Conservation (phyloP, 2,888 invertebrate genomes). For the Melanotus villosus region DNA sequence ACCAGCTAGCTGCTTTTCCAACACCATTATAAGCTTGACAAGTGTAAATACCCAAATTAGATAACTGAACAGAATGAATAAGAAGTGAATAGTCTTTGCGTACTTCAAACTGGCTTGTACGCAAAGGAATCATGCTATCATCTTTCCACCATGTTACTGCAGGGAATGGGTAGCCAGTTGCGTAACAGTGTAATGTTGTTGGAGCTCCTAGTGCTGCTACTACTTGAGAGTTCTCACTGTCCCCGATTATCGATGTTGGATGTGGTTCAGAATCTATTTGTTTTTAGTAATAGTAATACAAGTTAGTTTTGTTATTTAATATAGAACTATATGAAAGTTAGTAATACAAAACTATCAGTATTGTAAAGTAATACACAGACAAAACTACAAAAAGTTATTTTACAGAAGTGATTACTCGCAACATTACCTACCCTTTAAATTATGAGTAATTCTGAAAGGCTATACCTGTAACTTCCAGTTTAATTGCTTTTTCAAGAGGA, state of each 20-base stretch:
- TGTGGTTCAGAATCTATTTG: constrained; percentile 72
- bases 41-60: constrained; percentile 87
- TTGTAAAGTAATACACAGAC: no score
- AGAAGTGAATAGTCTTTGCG: constrained; percentile 81
- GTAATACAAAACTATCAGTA: no score
- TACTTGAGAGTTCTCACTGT: constrained; percentile 73
- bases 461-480: constrained; percentile 81
- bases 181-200: constrained; percentile 82
- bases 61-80: constrained; percentile 79
- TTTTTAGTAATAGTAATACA: constrained; percentile 6
- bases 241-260: constrained; percentile 78
- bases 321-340: no score
- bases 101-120: constrained; percentile 79
- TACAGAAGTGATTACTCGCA: background rate
- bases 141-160: constrained; percentile 89
- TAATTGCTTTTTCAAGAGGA: constrained; percentile 78
- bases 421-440: no score
- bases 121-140: constrained; percentile 80
- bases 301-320: constrained; percentile 15
- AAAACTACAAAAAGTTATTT: background rate
- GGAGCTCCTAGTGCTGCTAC: constrained; percentile 81
- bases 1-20: constrained; percentile 81
- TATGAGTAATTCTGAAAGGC: no score
- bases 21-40: constrained; percentile 92
- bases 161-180: constrained; percentile 86